These are phyloP conservation scores for Drosophila sulfurigaster DNA, from an alignment of 1,140 invertebrate species.

Conservation along the genomic window DNA sequence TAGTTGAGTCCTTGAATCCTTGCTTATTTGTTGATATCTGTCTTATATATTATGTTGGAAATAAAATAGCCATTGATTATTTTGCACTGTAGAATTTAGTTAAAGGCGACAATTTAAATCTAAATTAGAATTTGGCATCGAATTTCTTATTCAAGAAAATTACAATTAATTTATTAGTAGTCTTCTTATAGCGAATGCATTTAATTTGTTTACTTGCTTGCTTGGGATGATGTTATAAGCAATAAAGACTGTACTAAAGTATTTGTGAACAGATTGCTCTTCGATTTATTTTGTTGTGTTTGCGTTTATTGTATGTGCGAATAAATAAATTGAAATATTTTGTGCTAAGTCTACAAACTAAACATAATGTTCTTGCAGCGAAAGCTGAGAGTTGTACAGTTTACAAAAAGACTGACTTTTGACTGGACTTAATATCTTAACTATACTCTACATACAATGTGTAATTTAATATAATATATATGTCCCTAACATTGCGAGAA, in stretches of 20 bases:
- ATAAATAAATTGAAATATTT: constrained; percentile 55
- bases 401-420: constrained; percentile 22
- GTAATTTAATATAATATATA: neutral
- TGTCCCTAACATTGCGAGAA: constrained; percentile 14
- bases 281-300: neutral
- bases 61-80: no score
- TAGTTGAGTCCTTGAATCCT: no score
- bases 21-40: no score
- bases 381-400: constrained; percentile 16
- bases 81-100: neutral
- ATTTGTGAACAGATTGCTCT: neutral
- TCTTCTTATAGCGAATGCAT: no score
- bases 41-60: no score
- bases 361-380: constrained; percentile 5
- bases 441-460: neutral
- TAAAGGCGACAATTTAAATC: neutral
- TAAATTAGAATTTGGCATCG: neutral
- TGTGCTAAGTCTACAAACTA: constrained; percentile 51
- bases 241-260: no score
- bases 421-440: constrained; percentile 2
- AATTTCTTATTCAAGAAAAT: neutral
- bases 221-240: no score
- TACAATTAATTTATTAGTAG: neutral
- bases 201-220: no score
- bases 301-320: constrained; percentile 35